A percentile compares a stretch with the other conserved stretches of the same genome.
Conservation (phyloP, 2,888 invertebrate species). For the Listrodromus nycthemerus region DNA sequence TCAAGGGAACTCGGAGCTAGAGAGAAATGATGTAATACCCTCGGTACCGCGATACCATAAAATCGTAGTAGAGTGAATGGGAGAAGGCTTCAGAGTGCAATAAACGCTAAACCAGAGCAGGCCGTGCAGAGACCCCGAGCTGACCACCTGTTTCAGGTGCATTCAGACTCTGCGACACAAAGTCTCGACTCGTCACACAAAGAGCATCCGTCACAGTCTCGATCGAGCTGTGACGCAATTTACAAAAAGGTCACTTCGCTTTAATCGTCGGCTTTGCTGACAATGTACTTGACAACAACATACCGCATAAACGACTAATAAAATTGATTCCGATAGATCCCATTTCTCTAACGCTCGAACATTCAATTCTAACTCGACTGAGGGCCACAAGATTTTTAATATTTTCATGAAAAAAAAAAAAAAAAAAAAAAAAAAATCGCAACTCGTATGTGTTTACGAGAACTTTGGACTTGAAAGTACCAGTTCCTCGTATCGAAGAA, state of each 20-base stretch:
- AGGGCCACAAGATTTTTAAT: no score
- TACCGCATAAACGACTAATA: background rate
- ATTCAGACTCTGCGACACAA: background rate
- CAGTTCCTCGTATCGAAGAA: background rate
- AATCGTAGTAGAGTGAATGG: background rate
- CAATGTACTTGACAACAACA: background rate
- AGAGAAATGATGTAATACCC: slow-evolving; percentile 20
- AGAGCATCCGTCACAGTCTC: background rate
- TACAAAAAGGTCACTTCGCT: background rate
- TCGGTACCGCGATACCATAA: slow-evolving; percentile 9
- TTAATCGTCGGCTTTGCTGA: background rate
- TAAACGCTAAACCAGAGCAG: slow-evolving; percentile 12
- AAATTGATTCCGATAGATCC: background rate
- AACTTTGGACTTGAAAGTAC: background rate
- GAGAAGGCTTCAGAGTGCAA: background rate
- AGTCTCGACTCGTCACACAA: background rate
- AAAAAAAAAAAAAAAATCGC: background rate
- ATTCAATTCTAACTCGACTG: background rate
- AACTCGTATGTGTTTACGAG: background rate
- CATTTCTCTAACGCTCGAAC: background rate
- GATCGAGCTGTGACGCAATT: background rate
- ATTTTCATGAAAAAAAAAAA: background rate
- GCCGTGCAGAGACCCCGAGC: background rate
- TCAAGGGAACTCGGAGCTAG: background rate
- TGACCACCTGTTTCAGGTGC: slow-evolving; percentile 18